Base-by-base conservation (phyloP, 2,797 vertebrate species). In the Chaetodon trifasciatus region DNA sequence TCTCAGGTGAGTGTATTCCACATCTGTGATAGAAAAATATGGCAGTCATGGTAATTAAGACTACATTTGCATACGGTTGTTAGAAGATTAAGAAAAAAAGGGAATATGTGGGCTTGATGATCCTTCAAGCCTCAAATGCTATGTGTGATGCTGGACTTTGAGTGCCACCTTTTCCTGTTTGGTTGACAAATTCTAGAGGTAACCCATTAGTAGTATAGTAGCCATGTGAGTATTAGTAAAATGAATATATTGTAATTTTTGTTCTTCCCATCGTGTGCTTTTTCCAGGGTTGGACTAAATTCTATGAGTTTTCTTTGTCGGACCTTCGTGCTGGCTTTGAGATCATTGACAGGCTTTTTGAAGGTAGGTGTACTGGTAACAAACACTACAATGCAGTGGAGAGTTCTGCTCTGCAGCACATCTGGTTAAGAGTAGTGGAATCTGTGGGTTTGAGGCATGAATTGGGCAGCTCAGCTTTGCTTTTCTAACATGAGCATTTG, bases 221-320 rank as follows among this genome's bases (percentile, higher is more conserved):
- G 44, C 50, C 16, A 37, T 28, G 28, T 47, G 35, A 21, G 23
- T 37, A n/a, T 50, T 16, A 8, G 11, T 23, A 53, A 23, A 49
- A 71, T 65, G 12, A 40, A 60, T 40, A 6, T 23, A 16, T 28
- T 32, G 19, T 42, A 1, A 3, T 58, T 44, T 73, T 23, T 83
- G 8, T 74, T 19, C 53, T 58, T 35, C 15, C 24, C 0, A 7
- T 49, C n/a, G n/a, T 84, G 17, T 74, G 21, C n/a, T 65, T 77
- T 76, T 86, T 62, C 21, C 79, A 99, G 98, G 98, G 98, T 55
- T 99, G 98, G 98, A 99, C 98, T 13, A 98, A 98, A 80, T 99
- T 99, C 93, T 99, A 99, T 76, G 98, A 99, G 89, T 99, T 99
- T 92, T 99, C 98, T 47, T 94, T 98, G 83, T 97, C 98, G 21